A percentile compares a stretch with the other conserved stretches of the same genome.
Evolutionary conservation across 2,888 invertebrate species (phyloP).

Genomic region (Drosophila kuntzei): DNA sequence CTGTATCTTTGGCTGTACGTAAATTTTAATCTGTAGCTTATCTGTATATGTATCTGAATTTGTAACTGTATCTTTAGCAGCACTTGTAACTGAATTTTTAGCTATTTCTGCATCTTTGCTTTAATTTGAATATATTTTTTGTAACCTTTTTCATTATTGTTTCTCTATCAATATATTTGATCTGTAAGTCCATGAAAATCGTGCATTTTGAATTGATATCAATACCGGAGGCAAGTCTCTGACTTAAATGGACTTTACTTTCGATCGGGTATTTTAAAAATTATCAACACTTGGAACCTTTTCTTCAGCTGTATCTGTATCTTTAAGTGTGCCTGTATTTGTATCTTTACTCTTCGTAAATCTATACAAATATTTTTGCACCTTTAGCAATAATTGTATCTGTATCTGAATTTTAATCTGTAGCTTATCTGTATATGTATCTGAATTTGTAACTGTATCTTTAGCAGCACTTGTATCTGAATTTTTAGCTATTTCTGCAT

Average conservation of each 20-base stretch:
- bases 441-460: not conserved
- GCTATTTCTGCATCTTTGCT: too few species aligned
- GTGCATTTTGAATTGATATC: not conserved
- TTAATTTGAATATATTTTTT: too few species aligned
- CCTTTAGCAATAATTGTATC: too few species aligned
- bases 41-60: not conserved
- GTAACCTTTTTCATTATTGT: not conserved
- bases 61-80: too few species aligned
- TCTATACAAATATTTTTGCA: too few species aligned
- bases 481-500: not conserved
- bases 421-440: too few species aligned
- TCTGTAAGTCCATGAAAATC: not conserved
- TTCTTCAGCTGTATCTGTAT: conserved; percentile 30
- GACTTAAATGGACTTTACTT: conserved; percentile 15
- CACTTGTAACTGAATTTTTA: too few species aligned
- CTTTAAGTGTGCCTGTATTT: too few species aligned
- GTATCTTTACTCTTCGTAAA: not conserved
- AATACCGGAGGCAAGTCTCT: not conserved
- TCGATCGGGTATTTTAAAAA: conserved; percentile 28
- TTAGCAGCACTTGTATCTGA: too few species aligned
- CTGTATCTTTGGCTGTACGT: too few species aligned
- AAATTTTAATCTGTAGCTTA: too few species aligned
- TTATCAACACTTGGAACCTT: conserved; percentile 60
- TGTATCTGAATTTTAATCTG: not conserved
- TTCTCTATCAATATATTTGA: not conserved